A percentile compares a stretch with the other conserved stretches of the same genome.
phyloP scores from a whole-genome alignment of 2,113 vertebrate species.

The Callipepla squamata region DNA sequence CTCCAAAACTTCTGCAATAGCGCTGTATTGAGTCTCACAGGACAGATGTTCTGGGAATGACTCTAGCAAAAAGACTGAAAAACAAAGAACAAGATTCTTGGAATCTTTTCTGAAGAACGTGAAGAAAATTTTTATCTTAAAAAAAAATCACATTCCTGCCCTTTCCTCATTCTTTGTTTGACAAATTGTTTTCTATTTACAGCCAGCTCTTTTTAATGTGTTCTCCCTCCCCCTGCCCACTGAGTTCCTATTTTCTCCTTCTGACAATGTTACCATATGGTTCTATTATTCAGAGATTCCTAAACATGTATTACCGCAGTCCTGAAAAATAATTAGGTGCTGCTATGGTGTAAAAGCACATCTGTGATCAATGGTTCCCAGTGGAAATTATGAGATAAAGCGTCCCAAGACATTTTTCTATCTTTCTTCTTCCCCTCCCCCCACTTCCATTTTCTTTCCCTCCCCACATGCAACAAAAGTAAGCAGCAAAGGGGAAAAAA shows the following conservation, averaged over 20 bases:
- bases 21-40: not conserved
- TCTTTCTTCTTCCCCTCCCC: not conserved
- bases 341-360: conserved; percentile 45
- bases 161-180: conserved; percentile 61
- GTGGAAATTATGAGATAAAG: conserved; percentile 32
- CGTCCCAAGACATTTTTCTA: not conserved
- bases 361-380: conserved; percentile 45
- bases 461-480: not conserved
- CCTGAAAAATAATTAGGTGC: conserved; percentile 56
- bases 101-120: not conserved
- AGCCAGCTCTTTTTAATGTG: conserved; percentile 53
- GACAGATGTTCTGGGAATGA: not conserved
- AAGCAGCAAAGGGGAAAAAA: not conserved
- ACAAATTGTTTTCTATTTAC: conserved; percentile 71
- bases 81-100: not conserved
- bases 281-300: conserved; percentile 63
- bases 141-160: not conserved
- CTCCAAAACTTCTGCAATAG: not conserved
- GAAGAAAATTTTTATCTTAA: conserved; percentile 46
- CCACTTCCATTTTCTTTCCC: not conserved
- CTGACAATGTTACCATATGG: conserved; percentile 72
- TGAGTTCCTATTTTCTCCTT: conserved; percentile 54
- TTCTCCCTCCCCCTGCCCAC: conserved; percentile 24
- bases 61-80: not conserved
- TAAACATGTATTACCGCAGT: conserved; percentile 45